phyloP scores from a whole-genome alignment of 2,113 vertebrate genomes.

The Urocynchramus pylzowi region DNA sequence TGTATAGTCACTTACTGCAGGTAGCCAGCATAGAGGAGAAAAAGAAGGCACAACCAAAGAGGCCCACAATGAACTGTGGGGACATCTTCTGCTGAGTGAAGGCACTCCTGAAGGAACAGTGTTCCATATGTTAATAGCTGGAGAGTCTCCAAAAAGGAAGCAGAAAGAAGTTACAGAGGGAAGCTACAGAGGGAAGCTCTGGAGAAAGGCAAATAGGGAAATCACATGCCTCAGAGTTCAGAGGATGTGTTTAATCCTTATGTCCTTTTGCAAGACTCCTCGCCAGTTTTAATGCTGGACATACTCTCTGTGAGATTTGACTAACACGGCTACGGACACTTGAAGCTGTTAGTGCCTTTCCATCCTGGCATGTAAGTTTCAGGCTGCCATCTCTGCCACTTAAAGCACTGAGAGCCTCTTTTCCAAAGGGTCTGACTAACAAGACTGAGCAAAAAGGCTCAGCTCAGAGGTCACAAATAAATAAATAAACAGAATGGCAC shows the following conservation, averaged over 20 bases:
- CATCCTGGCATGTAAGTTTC: neutral
- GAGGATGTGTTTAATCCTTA: neutral
- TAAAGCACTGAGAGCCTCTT: neutral
- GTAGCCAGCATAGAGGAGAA: neutral
- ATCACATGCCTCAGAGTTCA: neutral
- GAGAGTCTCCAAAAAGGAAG: neutral
- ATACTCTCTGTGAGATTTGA: neutral
- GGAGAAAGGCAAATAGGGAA: neutral
- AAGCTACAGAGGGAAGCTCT: neutral
- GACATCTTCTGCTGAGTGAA: neutral
- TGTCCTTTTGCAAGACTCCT: neutral
- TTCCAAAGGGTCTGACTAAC: neutral
- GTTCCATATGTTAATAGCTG: neutral
- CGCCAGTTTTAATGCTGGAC: neutral
- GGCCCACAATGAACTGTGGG: neutral
- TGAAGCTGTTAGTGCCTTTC: neutral
- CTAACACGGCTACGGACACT: neutral
- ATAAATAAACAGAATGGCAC: neutral
- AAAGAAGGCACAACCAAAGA: neutral
- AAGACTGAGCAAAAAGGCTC: neutral
- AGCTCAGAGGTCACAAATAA: neutral
- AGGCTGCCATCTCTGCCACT: neutral
- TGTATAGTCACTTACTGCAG: neutral
- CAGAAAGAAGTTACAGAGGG: neutral
- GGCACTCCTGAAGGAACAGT: neutral